phyloP scores from a whole-genome alignment of 2,113 vertebrate genomes.

The Fukomys damarensis region DNA sequence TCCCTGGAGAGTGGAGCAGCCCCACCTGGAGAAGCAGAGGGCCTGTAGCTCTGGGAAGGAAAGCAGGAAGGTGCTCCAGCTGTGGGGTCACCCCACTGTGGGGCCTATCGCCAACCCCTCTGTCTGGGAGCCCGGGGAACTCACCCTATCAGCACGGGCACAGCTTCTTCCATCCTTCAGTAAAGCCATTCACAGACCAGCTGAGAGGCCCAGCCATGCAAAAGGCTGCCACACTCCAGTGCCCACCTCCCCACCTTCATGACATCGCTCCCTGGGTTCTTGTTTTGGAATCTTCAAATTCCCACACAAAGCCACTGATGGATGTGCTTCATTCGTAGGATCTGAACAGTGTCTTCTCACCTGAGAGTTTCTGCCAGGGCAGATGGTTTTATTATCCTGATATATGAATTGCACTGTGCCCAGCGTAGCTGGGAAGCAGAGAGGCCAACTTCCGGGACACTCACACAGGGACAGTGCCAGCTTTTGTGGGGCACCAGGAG shows the following conservation, averaged over 20 bases:
- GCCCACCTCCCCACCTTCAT: not conserved
- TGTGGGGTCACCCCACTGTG: rapidly evolving
- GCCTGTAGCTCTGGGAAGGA: not conserved
- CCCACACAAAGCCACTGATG: not conserved
- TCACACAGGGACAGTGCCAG: not conserved
- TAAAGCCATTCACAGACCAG: not conserved
- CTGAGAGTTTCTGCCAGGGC: not conserved
- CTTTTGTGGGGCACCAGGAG: not conserved
- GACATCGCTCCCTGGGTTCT: not conserved
- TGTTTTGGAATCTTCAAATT: not conserved
- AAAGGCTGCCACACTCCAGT: rapidly evolving
- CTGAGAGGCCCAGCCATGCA: not conserved
- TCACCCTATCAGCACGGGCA: not conserved
- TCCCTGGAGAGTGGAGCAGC: not conserved
- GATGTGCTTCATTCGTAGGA: not conserved
- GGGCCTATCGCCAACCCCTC: not conserved
- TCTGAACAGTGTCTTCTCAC: not conserved
- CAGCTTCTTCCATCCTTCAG: not conserved
- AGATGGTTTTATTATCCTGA: not conserved
- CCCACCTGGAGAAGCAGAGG: not conserved
- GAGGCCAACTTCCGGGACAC: rapidly evolving
- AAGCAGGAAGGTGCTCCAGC: not conserved
- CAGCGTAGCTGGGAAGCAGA: not conserved
- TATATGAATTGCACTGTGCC: not conserved
- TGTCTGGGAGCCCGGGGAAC: not conserved